These are phyloP conservation scores for Phalanger gymnotis DNA, from an alignment of 2,797 vertebrate genomes.

Conservation along the genomic window DNA sequence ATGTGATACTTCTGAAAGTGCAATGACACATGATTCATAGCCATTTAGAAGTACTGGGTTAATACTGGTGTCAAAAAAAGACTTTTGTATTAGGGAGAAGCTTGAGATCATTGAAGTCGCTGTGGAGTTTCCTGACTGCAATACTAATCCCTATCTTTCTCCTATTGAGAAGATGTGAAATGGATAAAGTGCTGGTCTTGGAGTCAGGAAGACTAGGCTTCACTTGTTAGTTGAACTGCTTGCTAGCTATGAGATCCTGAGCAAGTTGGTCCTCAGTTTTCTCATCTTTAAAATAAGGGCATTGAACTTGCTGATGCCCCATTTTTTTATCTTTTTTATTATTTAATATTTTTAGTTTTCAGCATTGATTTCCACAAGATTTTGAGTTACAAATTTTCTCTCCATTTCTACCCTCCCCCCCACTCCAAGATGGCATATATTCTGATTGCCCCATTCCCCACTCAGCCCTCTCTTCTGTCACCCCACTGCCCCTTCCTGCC, in stretches of 20 bases:
- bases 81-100: not conserved
- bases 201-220: not conserved
- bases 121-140: not conserved
- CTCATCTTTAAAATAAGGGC: not conserved
- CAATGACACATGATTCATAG: not conserved
- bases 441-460: too few relatives aligned
- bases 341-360: too few relatives aligned
- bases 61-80: not conserved
- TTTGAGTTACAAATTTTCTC: too few relatives aligned
- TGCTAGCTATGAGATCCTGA: not conserved
- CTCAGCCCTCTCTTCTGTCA: too few relatives aligned
- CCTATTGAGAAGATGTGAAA: not conserved
- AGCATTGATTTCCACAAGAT: too few relatives aligned
- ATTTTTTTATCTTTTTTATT: too few relatives aligned
- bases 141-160: not conserved
- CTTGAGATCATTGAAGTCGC: not conserved
- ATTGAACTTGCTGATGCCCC: not conserved
- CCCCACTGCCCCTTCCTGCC: too few relatives aligned
- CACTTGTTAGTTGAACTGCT: not conserved
- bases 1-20: not conserved
- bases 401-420: too few relatives aligned
- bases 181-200: not conserved
- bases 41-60: not conserved
- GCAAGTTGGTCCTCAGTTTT: not conserved
- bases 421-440: too few relatives aligned